phyloP scores from a whole-genome alignment of 35 echinoderm and acorn worm genomes.

The Amphiura filiformis region DNA sequence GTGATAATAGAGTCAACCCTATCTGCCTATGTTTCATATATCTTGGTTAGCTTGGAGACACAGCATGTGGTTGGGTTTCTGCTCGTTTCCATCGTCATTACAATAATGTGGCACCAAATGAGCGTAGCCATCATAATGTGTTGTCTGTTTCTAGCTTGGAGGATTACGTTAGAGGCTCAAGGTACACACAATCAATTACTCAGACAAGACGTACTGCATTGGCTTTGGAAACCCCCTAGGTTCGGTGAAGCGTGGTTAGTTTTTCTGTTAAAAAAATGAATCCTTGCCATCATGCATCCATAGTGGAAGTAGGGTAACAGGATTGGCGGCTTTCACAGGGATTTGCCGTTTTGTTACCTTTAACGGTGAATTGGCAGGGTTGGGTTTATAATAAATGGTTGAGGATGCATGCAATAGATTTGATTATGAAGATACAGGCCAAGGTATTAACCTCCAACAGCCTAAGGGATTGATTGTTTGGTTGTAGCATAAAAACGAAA shows the following conservation, averaged over 20 bases:
- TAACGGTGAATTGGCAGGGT: not conserved
- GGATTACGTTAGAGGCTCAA: not conserved
- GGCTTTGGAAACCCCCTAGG: not conserved
- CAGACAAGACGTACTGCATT: not conserved
- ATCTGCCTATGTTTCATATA: too few relatives aligned
- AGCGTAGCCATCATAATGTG: not conserved
- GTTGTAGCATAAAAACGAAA: too few relatives aligned
- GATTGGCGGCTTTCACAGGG: not conserved
- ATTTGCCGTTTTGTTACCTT: not conserved
- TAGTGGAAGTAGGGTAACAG: not conserved
- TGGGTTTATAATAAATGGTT: not conserved
- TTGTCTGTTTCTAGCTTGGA: not conserved
- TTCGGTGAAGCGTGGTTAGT: not conserved
- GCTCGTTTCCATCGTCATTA: not conserved
- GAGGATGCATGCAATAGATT: not conserved
- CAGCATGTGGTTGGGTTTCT: too few relatives aligned
- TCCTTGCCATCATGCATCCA: not conserved
- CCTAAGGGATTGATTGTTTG: too few relatives aligned
- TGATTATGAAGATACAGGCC: not conserved
- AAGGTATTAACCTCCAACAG: not conserved
- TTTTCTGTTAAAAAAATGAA: not conserved
- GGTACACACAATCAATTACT: constrained; percentile 1
- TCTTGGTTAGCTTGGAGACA: too few relatives aligned
- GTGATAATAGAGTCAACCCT: too few relatives aligned
- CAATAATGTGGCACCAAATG: not conserved